Conservation (phyloP, 2,888 invertebrate species). For the Cylindroiulus punctatus region DNA sequence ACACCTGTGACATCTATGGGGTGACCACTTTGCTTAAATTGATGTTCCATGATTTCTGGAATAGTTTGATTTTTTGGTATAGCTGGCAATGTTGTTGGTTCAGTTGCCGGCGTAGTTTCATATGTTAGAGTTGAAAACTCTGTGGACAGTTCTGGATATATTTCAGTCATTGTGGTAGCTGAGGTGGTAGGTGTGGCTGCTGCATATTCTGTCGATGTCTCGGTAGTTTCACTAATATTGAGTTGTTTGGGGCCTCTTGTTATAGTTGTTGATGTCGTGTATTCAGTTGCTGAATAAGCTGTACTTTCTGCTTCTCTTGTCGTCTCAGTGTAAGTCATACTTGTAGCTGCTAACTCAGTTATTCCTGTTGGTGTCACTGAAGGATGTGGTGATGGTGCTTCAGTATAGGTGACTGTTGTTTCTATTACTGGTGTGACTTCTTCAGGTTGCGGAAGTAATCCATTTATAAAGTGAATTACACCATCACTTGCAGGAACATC, state of each 20-base stretch:
- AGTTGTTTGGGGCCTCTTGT: neutral
- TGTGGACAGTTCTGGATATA: neutral
- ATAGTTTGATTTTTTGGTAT: neutral
- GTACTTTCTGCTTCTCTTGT: neutral
- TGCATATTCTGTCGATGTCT: neutral
- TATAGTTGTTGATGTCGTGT: neutral
- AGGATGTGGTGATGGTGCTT: neutral
- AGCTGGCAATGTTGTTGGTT: neutral
- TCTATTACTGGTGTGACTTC: neutral
- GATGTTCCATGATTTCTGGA: constrained; percentile 23
- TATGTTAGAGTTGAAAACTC: neutral
- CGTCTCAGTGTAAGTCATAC: neutral
- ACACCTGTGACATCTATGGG: constrained; percentile 44
- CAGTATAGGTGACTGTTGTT: neutral
- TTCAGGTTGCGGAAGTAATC: neutral
- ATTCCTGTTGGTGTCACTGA: constrained; percentile 39
- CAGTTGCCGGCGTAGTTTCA: constrained; percentile 33
- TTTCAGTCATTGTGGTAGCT: neutral
- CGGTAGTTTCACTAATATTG: constrained; percentile 1
- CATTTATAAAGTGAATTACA: constrained; percentile 54
- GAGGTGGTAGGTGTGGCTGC: neutral
- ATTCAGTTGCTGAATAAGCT: neutral
- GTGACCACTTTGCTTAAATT: constrained; percentile 49
- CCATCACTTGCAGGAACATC: constrained; percentile 54
- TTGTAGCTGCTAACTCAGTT: constrained; percentile 8